Base-by-base conservation (phyloP, 64 coral and sea anemone species). In the Dendronephthya gigantea region DNA sequence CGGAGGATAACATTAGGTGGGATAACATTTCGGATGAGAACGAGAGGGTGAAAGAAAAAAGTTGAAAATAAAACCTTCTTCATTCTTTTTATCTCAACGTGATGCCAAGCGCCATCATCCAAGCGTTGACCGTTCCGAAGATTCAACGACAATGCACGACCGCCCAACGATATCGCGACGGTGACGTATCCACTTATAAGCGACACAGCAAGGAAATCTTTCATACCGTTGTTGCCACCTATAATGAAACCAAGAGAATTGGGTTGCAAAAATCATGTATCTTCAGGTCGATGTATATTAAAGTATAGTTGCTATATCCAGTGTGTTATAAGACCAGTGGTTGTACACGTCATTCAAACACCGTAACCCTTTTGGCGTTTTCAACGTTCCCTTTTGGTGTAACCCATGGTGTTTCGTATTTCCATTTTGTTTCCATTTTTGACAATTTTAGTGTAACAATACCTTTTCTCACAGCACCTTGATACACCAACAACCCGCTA, bases 31-130 rank as follows among this genome's bases (percentile, higher is more conserved):
- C n/a, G 31, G 25, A 59, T 3, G 40, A 43, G 22, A 30, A 27
- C 4, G 35, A 22, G 79, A 82, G 11, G 2, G 6, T 8, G 35
- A 37, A 22, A 43, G 22, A 11, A 11, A 39, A 27, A 22, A 22
- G 35, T 32, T 19, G 33, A 82, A 2, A 22, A 4, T 10, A 43
- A 30, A 90, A 93, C 92, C 92, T 88, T 93, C 41, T 87, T 83
- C 30, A 62, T 83, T 49, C 88, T 82, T 32, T 75, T 81, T n/a
- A 94, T 68, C 82, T 93, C 85, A 41, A 97, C 29, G n/a, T 84
- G 69, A 55, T 97, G 94, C 94, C 94, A 97, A 82, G 92, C 86
- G 11, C 94, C 89, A 84, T 93, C 84, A 86, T 93, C 90, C 10
- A 97, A 39, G 15, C 43, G 68, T 62, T 68, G 22, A 51, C 94